These are phyloP conservation scores for Lycaon pictus DNA, from an alignment of 2,113 vertebrate species.

Conservation along the genomic window DNA sequence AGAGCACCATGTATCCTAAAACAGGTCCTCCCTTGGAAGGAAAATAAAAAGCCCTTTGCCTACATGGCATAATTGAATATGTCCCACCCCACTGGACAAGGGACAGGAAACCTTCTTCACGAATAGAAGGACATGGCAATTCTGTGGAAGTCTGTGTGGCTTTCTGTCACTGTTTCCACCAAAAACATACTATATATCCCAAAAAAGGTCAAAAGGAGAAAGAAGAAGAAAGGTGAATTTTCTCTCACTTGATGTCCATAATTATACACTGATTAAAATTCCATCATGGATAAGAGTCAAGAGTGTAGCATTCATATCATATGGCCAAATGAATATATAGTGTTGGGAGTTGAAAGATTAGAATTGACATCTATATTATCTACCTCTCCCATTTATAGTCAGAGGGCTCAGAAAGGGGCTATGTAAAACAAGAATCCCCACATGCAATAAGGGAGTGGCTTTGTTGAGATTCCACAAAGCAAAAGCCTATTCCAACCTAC, in stretches of 20 bases:
- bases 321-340: not conserved
- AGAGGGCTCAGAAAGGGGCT: not conserved
- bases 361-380: not conserved
- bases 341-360: not conserved
- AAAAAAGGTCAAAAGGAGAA: not conserved
- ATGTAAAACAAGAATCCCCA: not conserved
- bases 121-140: not conserved
- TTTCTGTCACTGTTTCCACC: not conserved
- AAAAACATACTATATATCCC: conserved; percentile 30
- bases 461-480: not conserved
- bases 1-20: not conserved
- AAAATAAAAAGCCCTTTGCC: not conserved
- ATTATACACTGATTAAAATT: conserved; percentile 45
- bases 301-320: not conserved
- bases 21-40: not conserved
- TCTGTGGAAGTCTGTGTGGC: not conserved
- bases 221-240: not conserved
- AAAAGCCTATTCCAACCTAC: not conserved
- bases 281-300: not conserved
- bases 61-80: not conserved
- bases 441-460: not conserved
- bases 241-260: conserved; percentile 9
- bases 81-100: not conserved
- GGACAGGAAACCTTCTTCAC: not conserved
- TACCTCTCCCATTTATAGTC: not conserved